Conservation (phyloP, 1,140 invertebrate species). For the Leucophenga varia region DNA sequence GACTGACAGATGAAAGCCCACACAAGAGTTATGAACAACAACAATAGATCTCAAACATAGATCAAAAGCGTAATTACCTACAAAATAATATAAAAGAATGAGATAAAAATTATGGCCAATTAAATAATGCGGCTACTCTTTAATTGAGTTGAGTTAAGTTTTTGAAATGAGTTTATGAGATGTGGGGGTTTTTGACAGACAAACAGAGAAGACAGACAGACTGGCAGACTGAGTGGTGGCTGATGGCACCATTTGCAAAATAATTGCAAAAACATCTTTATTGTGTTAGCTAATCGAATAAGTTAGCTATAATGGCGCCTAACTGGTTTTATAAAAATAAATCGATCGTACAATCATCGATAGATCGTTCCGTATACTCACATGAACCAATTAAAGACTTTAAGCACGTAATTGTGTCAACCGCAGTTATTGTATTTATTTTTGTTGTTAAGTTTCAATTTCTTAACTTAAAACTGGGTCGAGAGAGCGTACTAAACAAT, state of each 20-base stretch:
- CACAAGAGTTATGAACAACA: background rate
- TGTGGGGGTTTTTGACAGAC: slow-evolving; percentile 12
- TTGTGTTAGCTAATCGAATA: too few species aligned
- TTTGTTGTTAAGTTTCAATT: slow-evolving; percentile 15
- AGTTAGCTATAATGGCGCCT: too few species aligned
- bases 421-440: slow-evolving; percentile 16
- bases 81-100: slow-evolving; percentile 23
- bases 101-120: slow-evolving; percentile 43
- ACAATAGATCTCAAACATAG: slow-evolving; percentile 13
- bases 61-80: slow-evolving; percentile 10
- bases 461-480: slow-evolving; percentile 20
- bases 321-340: too few species aligned
- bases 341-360: too few species aligned
- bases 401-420: slow-evolving; percentile 37
- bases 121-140: slow-evolving; percentile 42
- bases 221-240: too few species aligned
- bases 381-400: slow-evolving; percentile 19
- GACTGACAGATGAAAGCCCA: background rate
- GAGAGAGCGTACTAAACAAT: too few species aligned
- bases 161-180: too few species aligned
- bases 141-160: slow-evolving; percentile 35
- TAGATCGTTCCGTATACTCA: background rate
- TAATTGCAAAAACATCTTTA: too few species aligned
- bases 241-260: too few species aligned
- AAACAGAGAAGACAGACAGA: background rate